phyloP scores from a whole-genome alignment of 1,140 invertebrate genomes.

The Nebria ingens region DNA sequence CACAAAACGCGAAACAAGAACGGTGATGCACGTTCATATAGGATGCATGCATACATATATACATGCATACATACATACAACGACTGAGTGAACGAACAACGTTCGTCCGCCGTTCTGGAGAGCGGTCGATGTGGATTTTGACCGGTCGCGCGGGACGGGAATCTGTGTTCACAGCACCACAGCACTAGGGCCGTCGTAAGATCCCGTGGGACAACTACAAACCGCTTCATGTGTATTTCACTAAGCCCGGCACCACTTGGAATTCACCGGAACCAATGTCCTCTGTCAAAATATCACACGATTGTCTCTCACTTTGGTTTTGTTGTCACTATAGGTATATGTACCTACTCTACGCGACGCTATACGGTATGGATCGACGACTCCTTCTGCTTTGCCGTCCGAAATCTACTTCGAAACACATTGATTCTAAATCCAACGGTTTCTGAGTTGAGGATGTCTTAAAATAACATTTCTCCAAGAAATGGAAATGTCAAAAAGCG shows the following conservation, averaged over 20 bases:
- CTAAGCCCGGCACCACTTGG: constrained; percentile 2
- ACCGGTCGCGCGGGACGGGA: neutral
- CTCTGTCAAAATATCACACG: constrained; percentile 5
- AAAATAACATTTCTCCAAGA: neutral
- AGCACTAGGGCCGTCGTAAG: too few relatives aligned
- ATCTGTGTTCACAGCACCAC: too few relatives aligned
- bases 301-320: neutral
- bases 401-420: neutral
- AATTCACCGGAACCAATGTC: neutral
- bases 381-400: too few relatives aligned
- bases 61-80: too few relatives aligned
- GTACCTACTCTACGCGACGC: too few relatives aligned
- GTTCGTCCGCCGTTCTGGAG: too few relatives aligned
- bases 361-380: too few relatives aligned
- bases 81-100: too few relatives aligned
- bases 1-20: neutral
- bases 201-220: neutral
- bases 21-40: too few relatives aligned
- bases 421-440: constrained; percentile 1
- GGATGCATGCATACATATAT: too few relatives aligned
- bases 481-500: too few relatives aligned
- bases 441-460: neutral
- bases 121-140: neutral
- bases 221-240: constrained; percentile 3
- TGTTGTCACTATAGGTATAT: too few relatives aligned